Percentiles rank a stretch among this genome's conserved stretches.
These are phyloP conservation scores for Pachycephus smyrnensis DNA, from an alignment of 2,888 invertebrate genomes.

Conservation along the genomic window DNA sequence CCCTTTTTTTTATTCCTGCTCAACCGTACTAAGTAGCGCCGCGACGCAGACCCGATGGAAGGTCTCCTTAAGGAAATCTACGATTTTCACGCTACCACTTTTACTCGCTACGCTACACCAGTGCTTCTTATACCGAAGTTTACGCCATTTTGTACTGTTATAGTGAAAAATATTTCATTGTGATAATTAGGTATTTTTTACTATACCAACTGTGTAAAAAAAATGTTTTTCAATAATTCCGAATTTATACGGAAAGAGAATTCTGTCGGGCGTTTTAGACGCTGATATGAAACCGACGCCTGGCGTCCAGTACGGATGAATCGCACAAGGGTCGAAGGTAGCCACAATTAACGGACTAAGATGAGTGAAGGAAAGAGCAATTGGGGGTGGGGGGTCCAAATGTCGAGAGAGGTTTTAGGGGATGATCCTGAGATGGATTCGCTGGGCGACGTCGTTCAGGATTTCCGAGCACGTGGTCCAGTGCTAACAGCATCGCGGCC, in stretches of 20 bases:
- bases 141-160: not conserved
- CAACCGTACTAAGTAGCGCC: slow-evolving; percentile 23
- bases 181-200: not conserved
- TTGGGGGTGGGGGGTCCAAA: not conserved
- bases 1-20: slow-evolving; percentile 23
- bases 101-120: not conserved
- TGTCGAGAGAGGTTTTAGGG: not conserved
- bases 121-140: not conserved
- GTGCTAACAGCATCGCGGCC: slow-evolving; percentile 54
- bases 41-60: slow-evolving; percentile 10
- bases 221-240: too few relatives aligned
- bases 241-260: too few relatives aligned
- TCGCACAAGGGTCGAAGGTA: not conserved
- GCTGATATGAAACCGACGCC: not conserved
- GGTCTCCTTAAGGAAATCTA: not conserved
- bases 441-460: slow-evolving; percentile 52
- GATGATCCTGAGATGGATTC: slow-evolving; percentile 46
- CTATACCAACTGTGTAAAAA: too few relatives aligned
- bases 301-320: not conserved
- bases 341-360: not conserved
- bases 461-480: slow-evolving; percentile 63
- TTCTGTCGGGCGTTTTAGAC: not conserved
- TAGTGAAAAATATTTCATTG: not conserved
- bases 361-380: not conserved
- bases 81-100: not conserved